Evolutionary conservation across 2,888 invertebrate species (phyloP).

Genomic region (Dioctria linearis): DNA sequence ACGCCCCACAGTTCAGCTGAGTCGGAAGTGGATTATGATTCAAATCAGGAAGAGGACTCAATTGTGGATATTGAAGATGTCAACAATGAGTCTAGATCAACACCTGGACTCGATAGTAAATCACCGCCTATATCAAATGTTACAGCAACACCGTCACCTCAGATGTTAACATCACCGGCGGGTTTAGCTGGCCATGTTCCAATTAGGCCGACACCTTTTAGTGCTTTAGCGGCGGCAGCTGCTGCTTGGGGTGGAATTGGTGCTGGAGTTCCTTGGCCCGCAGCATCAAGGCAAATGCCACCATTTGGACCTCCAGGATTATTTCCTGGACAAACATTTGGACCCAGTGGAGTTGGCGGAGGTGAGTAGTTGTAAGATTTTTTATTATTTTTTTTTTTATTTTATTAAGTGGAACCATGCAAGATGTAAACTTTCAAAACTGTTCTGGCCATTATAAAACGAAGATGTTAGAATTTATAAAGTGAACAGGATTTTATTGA

Average conservation of each 20-base stretch:
- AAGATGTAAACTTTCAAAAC: no score
- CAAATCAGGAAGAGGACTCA: slow-evolving; percentile 73
- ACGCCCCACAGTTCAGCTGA: slow-evolving; percentile 70
- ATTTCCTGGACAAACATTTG: slow-evolving; percentile 78
- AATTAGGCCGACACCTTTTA: slow-evolving; percentile 84
- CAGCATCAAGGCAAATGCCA: slow-evolving; percentile 74
- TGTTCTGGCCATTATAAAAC: no score
- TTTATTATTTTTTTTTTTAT: slow-evolving; percentile 20
- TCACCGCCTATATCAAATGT: slow-evolving; percentile 64
- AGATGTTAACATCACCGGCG: slow-evolving; percentile 68
- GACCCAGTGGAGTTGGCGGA: slow-evolving; percentile 70
- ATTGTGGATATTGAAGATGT: slow-evolving; percentile 88
- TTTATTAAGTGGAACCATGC: no score
- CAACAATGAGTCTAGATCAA: slow-evolving; percentile 74
- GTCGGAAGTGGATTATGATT: slow-evolving; percentile 71
- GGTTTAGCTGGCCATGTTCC: slow-evolving; percentile 74
- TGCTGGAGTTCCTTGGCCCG: slow-evolving; percentile 74
- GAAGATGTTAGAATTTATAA: no score
- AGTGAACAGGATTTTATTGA: no score
- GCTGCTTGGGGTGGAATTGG: slow-evolving; percentile 77
- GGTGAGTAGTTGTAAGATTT: slow-evolving; percentile 69
- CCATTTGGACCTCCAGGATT: slow-evolving; percentile 76
- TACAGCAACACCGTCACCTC: slow-evolving; percentile 61
- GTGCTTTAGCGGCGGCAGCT: slow-evolving; percentile 81
- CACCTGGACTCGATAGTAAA: slow-evolving; percentile 69